Percentiles rank a stretch among this genome's conserved stretches.
These are phyloP conservation scores for Drosophila serrata DNA, from an alignment of 1,140 invertebrate genomes.

Conservation along the genomic window DNA sequence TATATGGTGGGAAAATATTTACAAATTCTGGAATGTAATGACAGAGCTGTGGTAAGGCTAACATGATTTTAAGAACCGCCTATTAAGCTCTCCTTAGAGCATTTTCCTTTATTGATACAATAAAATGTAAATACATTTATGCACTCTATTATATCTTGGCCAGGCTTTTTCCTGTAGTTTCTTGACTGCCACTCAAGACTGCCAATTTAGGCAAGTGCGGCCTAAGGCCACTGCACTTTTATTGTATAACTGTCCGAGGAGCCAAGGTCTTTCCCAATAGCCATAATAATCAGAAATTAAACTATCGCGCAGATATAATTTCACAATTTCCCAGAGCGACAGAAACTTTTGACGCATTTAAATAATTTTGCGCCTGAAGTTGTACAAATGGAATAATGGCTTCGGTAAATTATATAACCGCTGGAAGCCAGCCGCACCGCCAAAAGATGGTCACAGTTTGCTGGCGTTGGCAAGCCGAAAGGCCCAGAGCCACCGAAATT, in stretches of 20 bases:
- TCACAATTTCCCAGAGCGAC: slow-evolving; percentile 58
- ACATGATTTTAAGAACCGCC: slow-evolving; percentile 8
- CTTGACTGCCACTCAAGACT: background rate
- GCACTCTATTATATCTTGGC: background rate
- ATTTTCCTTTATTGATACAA: slow-evolving; percentile 2
- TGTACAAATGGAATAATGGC: slow-evolving; percentile 80
- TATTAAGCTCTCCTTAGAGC: background rate
- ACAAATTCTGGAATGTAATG: slow-evolving; percentile 5
- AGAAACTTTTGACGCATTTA: slow-evolving; percentile 68
- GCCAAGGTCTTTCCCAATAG: slow-evolving; percentile 61
- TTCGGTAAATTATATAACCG: slow-evolving; percentile 75
- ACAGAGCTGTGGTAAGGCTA: background rate
- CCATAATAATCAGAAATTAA: slow-evolving; percentile 46
- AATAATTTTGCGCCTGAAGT: slow-evolving; percentile 67
- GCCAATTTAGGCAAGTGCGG: slow-evolving; percentile 2
- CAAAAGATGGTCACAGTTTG: slow-evolving; percentile 65
- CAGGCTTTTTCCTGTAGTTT: slow-evolving; percentile 1
- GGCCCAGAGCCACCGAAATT: slow-evolving; percentile 48
- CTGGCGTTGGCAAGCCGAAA: slow-evolving; percentile 44
- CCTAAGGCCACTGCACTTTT: slow-evolving; percentile 53
- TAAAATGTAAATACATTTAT: slow-evolving; percentile 8
- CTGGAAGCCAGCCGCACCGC: slow-evolving; percentile 25
- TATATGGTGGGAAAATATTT: slow-evolving; percentile 22
- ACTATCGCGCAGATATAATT: slow-evolving; percentile 50
- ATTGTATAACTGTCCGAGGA: slow-evolving; percentile 63